phyloP scores from a whole-genome alignment of 2,888 invertebrate species.

The Caenorhabditis sp. region DNA sequence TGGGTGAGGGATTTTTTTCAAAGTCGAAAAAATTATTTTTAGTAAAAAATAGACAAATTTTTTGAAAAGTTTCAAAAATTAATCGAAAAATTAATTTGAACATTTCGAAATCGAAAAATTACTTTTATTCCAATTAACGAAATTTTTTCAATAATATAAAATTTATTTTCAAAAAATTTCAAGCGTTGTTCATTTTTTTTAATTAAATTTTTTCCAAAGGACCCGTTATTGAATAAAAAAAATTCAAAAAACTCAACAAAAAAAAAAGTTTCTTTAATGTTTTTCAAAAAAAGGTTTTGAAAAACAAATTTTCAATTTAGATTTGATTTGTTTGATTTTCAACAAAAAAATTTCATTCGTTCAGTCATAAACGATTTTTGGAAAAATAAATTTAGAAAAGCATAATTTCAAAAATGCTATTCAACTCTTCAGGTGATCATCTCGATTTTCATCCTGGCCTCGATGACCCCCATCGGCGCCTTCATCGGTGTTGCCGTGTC shows the following conservation, averaged over 20 bases:
- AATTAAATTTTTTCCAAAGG: too few species aligned
- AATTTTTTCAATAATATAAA: too few species aligned
- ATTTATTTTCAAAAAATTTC: too few species aligned
- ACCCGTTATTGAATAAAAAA: too few species aligned
- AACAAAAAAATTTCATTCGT: too few species aligned
- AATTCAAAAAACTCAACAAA: too few species aligned
- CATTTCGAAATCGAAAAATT: neutral
- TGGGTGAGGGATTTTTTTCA: conserved; percentile 68
- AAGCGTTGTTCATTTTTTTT: too few species aligned
- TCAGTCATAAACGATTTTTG: too few species aligned
- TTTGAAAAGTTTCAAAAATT: conserved; percentile 8
- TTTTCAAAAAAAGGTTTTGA: neutral
- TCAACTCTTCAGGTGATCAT: conserved; percentile 57
- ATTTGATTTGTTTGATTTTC: neutral
- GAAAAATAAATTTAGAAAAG: too few species aligned
- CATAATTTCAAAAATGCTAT: too few species aligned
- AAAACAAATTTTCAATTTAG: neutral
- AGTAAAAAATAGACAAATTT: neutral
- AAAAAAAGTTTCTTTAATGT: too few species aligned
- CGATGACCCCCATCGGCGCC: conserved; percentile 88
- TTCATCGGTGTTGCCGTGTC: conserved; percentile 76
- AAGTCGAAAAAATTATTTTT: neutral
- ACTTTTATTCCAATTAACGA: too few species aligned
- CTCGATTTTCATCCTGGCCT: conserved; percentile 84
- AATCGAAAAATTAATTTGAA: neutral